A percentile compares a stretch with the other conserved stretches of the same genome.
Conservation (phyloP, 2,797 vertebrate species). For the Cichlasoma orientale region DNA sequence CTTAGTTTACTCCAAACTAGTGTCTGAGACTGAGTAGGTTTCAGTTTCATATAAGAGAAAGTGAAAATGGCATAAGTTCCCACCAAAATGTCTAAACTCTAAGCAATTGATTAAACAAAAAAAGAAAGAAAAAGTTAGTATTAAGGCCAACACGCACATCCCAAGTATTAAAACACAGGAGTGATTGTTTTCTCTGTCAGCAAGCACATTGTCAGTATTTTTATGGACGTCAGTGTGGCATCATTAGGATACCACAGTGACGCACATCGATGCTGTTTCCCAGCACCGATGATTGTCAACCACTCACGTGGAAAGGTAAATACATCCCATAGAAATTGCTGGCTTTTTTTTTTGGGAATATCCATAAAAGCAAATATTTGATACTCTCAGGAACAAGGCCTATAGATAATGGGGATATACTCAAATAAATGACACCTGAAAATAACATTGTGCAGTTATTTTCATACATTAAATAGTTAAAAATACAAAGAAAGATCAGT, state of each 20-base stretch:
- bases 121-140: neutral
- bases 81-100: neutral
- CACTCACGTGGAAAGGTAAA: neutral
- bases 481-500: neutral
- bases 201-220: neutral
- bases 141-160: neutral
- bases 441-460: neutral
- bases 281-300: neutral
- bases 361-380: neutral
- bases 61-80: neutral
- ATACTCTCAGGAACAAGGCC: neutral
- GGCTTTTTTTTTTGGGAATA: neutral
- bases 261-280: neutral
- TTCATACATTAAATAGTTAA: neutral
- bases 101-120: neutral
- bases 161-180: neutral
- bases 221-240: neutral
- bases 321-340: neutral
- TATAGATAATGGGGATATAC: neutral
- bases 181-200: neutral
- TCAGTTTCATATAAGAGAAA: conserved; percentile 5
- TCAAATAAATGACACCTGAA: neutral
- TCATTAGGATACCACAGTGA: neutral
- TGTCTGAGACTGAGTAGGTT: neutral
- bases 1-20: neutral